A percentile compares a stretch with the other conserved stretches of the same genome.
These are phyloP conservation scores for Rotaria socialis DNA, from an alignment of 2,888 invertebrate genomes.

Conservation along the genomic window DNA sequence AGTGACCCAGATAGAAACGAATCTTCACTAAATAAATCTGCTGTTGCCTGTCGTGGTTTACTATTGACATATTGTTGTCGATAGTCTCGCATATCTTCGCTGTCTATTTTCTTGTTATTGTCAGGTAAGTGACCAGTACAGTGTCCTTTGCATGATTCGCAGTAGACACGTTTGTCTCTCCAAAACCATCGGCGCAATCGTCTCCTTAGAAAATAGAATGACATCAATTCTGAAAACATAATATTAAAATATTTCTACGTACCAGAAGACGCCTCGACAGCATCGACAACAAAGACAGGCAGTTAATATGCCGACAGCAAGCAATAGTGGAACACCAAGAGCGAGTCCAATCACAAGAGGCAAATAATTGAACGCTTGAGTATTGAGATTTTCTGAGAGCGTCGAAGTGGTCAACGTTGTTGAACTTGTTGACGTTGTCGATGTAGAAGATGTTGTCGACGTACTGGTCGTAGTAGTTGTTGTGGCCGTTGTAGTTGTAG, in stretches of 20 bases:
- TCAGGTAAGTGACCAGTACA: background rate
- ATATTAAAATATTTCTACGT: background rate
- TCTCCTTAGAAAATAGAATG: background rate
- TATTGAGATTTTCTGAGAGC: no score
- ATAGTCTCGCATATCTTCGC: background rate
- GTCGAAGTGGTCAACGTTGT: no score
- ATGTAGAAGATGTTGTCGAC: no score
- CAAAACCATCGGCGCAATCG: background rate
- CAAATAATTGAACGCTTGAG: no score
- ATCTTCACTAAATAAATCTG: background rate
- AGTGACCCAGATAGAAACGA: background rate
- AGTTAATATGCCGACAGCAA: background rate
- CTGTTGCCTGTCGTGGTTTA: background rate
- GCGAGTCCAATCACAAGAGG: background rate
- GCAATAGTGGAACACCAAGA: background rate
- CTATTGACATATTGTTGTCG: background rate
- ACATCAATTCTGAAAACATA: background rate
- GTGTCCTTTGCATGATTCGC: background rate
- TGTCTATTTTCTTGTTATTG: background rate
- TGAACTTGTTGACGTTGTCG: no score
- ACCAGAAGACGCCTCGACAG: background rate
- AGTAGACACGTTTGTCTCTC: background rate
- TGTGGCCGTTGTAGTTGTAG: no score
- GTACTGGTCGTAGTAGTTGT: no score
- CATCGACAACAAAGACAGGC: background rate